These are phyloP conservation scores for Halictus rubicundus DNA, from an alignment of 1,140 invertebrate genomes.

Conservation along the genomic window DNA sequence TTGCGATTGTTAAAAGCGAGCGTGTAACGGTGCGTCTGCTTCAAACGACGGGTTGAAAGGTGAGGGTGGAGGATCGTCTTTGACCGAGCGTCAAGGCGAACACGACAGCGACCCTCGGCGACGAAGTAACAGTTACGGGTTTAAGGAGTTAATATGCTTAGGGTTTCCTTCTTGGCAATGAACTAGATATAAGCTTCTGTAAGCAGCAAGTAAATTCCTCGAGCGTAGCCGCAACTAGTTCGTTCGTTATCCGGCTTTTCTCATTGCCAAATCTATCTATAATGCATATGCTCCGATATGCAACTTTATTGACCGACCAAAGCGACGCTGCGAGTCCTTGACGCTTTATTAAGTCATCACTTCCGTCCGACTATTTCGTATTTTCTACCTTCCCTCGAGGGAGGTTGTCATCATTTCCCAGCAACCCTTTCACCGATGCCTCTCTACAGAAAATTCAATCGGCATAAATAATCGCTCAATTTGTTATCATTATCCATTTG, in stretches of 20 bases:
- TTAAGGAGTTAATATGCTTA: constrained; percentile 76
- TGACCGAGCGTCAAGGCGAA: constrained; percentile 55
- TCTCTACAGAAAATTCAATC: no score
- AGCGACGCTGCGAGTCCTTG: not conserved
- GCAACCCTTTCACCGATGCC: not conserved
- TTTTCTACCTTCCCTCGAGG: no score
- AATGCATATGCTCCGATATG: not conserved
- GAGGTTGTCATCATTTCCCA: no score
- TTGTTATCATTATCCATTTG: no score
- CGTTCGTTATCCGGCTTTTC: constrained; percentile 33
- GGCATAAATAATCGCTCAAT: no score
- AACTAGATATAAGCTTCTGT: constrained; percentile 78
- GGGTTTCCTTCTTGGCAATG: constrained; percentile 80
- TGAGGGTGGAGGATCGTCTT: constrained; percentile 39
- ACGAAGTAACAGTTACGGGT: constrained; percentile 62
- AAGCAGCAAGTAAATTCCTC: constrained; percentile 70
- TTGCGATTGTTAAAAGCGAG: no score
- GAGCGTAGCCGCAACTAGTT: constrained; percentile 61
- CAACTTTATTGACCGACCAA: not conserved
- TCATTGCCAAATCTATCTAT: constrained; percentile 20
- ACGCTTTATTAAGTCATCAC: not conserved
- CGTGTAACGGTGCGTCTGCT: not conserved
- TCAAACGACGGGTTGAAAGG: constrained; percentile 29
- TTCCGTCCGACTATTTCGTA: not conserved
- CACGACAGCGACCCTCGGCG: constrained; percentile 62